Evolutionary conservation across 2,888 invertebrate genomes (phyloP).

Genomic region (Euplagia quadripunctaria): DNA sequence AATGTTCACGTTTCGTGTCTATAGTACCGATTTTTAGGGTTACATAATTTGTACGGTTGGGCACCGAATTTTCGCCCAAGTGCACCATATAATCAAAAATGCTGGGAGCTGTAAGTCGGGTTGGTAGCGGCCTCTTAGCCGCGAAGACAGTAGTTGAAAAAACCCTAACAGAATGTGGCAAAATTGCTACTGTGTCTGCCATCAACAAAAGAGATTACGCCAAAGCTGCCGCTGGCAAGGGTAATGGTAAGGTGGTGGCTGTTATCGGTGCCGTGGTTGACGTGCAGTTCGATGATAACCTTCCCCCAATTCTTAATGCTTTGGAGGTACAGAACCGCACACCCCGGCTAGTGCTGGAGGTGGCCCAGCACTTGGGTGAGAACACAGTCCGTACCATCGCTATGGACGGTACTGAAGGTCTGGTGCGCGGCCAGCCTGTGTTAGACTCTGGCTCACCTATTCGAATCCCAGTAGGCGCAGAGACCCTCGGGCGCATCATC

Average conservation of each 20-base stretch:
- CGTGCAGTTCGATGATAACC: conserved; percentile 96
- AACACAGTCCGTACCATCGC: conserved; percentile 96
- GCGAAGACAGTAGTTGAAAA: conserved; percentile 87
- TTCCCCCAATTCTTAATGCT: conserved; percentile 98
- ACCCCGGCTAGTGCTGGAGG: conserved; percentile 94
- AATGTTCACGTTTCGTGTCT: conserved; percentile 45
- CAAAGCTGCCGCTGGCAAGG: conserved; percentile 66
- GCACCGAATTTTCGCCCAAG: conserved; percentile 64
- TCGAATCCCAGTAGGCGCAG: conserved; percentile 95
- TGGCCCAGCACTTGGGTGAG: conserved; percentile 96
- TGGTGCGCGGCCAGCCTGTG: conserved; percentile 94
- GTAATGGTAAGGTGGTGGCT: conserved; percentile 93
- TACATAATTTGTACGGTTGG: conserved; percentile 80
- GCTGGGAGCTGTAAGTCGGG: conserved; percentile 89
- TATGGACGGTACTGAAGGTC: conserved; percentile 97
- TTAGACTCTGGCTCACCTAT: conserved; percentile 95
- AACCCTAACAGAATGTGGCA: conserved; percentile 87
- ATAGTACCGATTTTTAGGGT: conserved; percentile 64
- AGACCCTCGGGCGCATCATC: conserved; percentile 96
- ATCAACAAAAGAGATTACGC: conserved; percentile 80
- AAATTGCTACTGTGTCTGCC: conserved; percentile 80
- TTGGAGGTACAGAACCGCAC: conserved; percentile 95
- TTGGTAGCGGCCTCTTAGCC: conserved; percentile 88
- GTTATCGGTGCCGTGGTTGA: conserved; percentile 99
- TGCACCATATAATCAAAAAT: conserved; percentile 76